Base-by-base conservation (phyloP, 2,797 vertebrate genomes). In the Cuculus canorus region DNA sequence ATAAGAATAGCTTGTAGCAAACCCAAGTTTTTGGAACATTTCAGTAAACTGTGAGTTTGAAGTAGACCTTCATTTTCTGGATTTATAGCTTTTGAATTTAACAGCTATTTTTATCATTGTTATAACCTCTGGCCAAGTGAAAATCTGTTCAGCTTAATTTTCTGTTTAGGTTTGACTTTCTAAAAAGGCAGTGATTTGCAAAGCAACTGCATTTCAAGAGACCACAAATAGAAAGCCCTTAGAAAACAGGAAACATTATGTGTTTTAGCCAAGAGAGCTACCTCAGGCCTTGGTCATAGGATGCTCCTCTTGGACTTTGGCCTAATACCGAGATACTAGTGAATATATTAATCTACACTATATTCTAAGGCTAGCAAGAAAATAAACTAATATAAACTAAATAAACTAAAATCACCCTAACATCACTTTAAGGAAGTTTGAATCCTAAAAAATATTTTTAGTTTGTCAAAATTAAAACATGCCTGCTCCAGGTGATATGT, bases 401-500 rank as follows among this genome's bases (percentile, higher is more conserved):
- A n/a, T n/a, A n/a, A n/a, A n/a, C n/a, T n/a, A n/a, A n/a, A n/a
- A n/a, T n/a, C n/a, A 59, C 5, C 1, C 2, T 32, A 79, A 86
- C 79, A 41, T 35, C 2, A 30, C 6, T 66, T 66, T 24, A 2
- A 16, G 54, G 90, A 80, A 9, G 1, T 43, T 78, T 47, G 19
- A 66, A 47, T 22, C 3, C 22, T 81, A 39, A 50, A 57, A 56
- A 45, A 17, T 53, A 50, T 17, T 75, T 88, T 56, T 68, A 7
- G 8, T 75, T 90, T 83, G 4, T 45, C 28, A 27, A 43, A 78
- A 68, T 24, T 50, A 64, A 72, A 57, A 39, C 27, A 39, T 15
- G 7, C 2, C 2, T 45, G 3, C 7, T 57, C 5, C 13, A 17
- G 18, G 10, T 24, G 4, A 5, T 68, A 3, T 43, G 10, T 69